A percentile compares a stretch with the other conserved stretches of the same genome.
Evolutionary conservation across 2,797 vertebrate genomes (phyloP).

Genomic region (Perdix hodgsoniae): DNA sequence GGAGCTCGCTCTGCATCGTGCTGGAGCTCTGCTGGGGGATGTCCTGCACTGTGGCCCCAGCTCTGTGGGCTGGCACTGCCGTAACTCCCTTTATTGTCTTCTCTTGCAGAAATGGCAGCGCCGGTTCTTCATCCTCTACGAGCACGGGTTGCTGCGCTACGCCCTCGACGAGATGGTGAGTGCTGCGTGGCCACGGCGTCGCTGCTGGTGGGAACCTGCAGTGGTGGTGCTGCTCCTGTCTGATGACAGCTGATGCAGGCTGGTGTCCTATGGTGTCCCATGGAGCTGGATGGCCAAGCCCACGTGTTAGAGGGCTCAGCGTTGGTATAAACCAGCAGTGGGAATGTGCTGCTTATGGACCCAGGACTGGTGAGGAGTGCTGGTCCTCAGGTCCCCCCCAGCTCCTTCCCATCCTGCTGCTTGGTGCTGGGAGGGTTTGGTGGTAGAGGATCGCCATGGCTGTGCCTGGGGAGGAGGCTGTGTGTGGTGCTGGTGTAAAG

Average conservation of each 20-base stretch:
- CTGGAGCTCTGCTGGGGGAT: neutral
- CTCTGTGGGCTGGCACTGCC: too few species aligned
- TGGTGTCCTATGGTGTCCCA: neutral
- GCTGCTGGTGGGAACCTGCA: neutral
- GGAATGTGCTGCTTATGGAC: neutral
- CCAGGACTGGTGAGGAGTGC: rapidly evolving
- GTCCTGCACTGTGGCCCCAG: rapidly evolving
- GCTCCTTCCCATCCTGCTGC: neutral
- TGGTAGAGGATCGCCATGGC: neutral
- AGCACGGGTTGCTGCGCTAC: constrained; percentile 94
- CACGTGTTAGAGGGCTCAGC: neutral
- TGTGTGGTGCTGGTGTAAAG: neutral
- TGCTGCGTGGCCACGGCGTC: neutral
- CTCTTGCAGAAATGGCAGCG: constrained; percentile 96
- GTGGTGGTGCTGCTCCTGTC: too few species aligned
- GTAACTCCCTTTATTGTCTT: neutral
- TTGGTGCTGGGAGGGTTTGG: neutral
- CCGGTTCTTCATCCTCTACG: constrained; percentile 97
- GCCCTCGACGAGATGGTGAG: constrained; percentile 98
- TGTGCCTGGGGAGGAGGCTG: neutral
- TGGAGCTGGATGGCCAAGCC: neutral
- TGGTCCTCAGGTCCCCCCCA: rapidly evolving
- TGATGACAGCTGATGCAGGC: too few species aligned
- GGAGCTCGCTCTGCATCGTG: too few species aligned
- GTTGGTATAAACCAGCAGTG: neutral